Evolutionary conservation across 2,888 invertebrate genomes (phyloP).

Genomic region (Apomyelois bistriatella): DNA sequence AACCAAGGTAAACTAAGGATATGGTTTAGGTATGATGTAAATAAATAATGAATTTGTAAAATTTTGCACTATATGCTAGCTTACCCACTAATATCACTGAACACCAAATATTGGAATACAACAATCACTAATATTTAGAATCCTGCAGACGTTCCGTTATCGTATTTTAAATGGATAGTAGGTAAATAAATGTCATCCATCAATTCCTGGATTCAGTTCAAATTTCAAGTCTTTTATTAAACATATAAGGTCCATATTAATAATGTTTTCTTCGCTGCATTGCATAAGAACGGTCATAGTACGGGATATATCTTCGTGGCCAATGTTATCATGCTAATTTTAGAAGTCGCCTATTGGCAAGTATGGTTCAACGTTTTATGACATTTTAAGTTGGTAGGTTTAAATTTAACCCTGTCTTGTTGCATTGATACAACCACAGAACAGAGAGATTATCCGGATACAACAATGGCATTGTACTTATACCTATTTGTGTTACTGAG

Average conservation of each 20-base stretch:
- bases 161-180: not conserved
- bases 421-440: not conserved
- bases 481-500: too few species aligned
- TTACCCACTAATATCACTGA: too few species aligned
- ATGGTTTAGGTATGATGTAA: too few species aligned
- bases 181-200: not conserved
- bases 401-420: not conserved
- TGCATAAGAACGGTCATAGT: not conserved
- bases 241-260: not conserved
- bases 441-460: too few species aligned
- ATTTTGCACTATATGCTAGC: too few species aligned
- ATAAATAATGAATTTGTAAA: too few species aligned
- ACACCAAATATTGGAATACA: too few species aligned
- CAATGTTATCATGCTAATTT: slow-evolving; percentile 15
- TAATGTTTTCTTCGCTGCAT: too few species aligned
- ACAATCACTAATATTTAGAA: too few species aligned
- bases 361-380: not conserved
- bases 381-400: not conserved
- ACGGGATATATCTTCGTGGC: not conserved
- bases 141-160: too few species aligned
- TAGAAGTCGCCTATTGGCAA: slow-evolving; percentile 7
- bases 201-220: not conserved
- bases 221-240: not conserved
- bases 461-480: too few species aligned
- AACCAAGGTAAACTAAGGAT: too few species aligned